Percentiles rank a stretch among this genome's conserved stretches.
Evolutionary conservation across 2,113 vertebrate species (phyloP).

Genomic region (Argyrosomus japonicus): DNA sequence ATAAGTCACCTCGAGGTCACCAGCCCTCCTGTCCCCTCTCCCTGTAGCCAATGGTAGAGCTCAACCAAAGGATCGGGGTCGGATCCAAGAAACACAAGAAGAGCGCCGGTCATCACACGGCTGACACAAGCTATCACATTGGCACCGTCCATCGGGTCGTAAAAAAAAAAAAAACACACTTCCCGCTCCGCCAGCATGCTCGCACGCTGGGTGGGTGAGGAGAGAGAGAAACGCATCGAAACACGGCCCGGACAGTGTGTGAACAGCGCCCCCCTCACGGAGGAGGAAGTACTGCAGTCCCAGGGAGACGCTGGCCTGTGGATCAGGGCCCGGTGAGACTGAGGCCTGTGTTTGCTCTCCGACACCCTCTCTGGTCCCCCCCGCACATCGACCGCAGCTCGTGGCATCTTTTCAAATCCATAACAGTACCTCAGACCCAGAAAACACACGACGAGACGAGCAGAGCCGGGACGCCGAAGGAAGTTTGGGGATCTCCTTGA

Average conservation of each 20-base stretch:
- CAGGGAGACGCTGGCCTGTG: conserved; percentile 33
- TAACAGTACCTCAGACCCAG: conserved; percentile 67
- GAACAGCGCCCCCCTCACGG: conserved; percentile 18
- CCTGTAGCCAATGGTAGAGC: conserved; percentile 74
- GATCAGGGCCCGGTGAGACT: conserved; percentile 45
- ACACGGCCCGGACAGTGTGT: conserved; percentile 36
- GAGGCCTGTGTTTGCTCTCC: conserved; percentile 14
- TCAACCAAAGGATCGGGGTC: conserved; percentile 63
- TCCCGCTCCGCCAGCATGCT: conserved; percentile 56
- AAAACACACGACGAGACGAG: conserved; percentile 26
- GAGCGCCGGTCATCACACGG: conserved; percentile 52
- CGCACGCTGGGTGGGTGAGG: conserved; percentile 42
- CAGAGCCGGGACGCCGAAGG: conserved; percentile 37
- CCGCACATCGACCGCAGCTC: conserved; percentile 33
- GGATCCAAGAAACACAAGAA: conserved; percentile 60
- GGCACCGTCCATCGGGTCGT: conserved; percentile 56
- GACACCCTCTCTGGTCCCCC: conserved; percentile 34
- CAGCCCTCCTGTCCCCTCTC: conserved; percentile 57
- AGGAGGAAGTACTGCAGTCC: conserved; percentile 35
- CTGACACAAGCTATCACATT: conserved; percentile 60
- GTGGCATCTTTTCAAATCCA: conserved; percentile 44
- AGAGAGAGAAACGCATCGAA: conserved; percentile 27
- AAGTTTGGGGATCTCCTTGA: conserved; percentile 47
- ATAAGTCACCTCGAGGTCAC: conserved; percentile 71
- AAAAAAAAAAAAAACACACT: conserved; percentile 50